These are phyloP conservation scores for Eristalis arbustorum DNA, from an alignment of 2,888 invertebrate species.

Conservation along the genomic window DNA sequence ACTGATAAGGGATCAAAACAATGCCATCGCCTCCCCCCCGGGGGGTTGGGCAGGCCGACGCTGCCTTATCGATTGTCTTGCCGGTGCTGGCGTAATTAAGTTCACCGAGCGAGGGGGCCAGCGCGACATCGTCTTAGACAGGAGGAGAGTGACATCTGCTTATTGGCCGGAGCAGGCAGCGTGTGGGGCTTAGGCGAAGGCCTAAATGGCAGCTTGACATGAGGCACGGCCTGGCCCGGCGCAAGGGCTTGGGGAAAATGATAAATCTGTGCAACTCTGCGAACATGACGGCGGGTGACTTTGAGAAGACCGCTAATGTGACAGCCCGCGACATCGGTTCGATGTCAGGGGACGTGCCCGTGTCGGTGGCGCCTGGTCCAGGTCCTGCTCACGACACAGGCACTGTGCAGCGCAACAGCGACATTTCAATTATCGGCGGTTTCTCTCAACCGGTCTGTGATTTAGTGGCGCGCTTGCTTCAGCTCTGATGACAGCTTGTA, in stretches of 20 bases:
- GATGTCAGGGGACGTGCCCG: too few relatives aligned
- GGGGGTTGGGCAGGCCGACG: not conserved
- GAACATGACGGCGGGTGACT: not conserved
- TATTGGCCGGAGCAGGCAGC: not conserved
- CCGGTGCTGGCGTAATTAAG: not conserved
- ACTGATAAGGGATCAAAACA: conserved; percentile 61
- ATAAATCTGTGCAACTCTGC: not conserved
- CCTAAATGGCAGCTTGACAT: not conserved
- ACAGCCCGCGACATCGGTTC: not conserved
- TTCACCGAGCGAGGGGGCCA: not conserved
- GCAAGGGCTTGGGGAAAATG: not conserved
- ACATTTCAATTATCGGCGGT: not conserved
- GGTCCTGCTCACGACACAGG: not conserved
- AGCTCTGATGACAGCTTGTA: not conserved
- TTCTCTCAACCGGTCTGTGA: not conserved
- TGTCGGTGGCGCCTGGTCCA: not conserved
- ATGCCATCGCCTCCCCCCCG: conserved; percentile 10
- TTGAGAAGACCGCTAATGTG: not conserved
- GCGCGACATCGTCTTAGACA: not conserved
- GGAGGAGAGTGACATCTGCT: not conserved
- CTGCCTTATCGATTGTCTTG: not conserved
- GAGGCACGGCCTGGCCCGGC: not conserved
- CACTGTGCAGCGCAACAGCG: not conserved
- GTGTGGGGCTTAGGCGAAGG: not conserved
- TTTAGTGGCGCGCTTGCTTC: not conserved